Base-by-base conservation (phyloP, 2,797 vertebrate genomes). In the Pseudotriccus pelzelni region DNA sequence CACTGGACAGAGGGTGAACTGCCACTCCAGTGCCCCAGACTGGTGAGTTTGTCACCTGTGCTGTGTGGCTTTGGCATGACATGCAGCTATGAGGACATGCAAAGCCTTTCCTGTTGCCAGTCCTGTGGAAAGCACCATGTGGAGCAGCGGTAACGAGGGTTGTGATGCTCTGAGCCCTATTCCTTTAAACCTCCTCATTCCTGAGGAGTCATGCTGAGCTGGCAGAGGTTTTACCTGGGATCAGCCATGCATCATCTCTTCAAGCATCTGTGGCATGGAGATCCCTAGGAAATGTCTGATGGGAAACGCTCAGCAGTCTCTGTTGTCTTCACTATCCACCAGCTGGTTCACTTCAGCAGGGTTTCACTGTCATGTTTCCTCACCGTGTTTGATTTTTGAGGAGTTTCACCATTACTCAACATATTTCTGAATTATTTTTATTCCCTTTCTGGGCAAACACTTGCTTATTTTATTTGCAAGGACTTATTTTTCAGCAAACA, bases 181-280 rank as follows among this genome's bases (percentile, higher is more conserved):
- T 85, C 34, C 44, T 84, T 37, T 36, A 55, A 43, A 64, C 8
- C 81, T 55, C 55, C 34, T 79, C 58, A 19, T 70, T 90, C 43
- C 58, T 36, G 36, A 23, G 24, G 23, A 49, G 14, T 46, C 32
- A 37, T 0, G 0, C 17, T 0, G 11, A 63, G 46, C 32, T 44
- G 44, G 34, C 4, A 7, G 52, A 75, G 36, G 17, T 64, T 41
- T 63, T 41, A 43, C 23, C n/a, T 44, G 56, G 58, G 58, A 53
- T 36, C 63, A 87, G n/a, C 67, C 30, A 39, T 36, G 63, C 77
- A 20, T 58, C 84, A 21, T 9, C 56, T 80, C 86, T 63, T 64
- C 47, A 25, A 68, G 64, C 34, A 85, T n/a, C 39, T 5, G 1
- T 25, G 50, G 41, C 2, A 2, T 19, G 18, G 27, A 89, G 34